These are phyloP conservation scores for Watsonalla binaria DNA, from an alignment of 2,888 invertebrate species.

Conservation along the genomic window DNA sequence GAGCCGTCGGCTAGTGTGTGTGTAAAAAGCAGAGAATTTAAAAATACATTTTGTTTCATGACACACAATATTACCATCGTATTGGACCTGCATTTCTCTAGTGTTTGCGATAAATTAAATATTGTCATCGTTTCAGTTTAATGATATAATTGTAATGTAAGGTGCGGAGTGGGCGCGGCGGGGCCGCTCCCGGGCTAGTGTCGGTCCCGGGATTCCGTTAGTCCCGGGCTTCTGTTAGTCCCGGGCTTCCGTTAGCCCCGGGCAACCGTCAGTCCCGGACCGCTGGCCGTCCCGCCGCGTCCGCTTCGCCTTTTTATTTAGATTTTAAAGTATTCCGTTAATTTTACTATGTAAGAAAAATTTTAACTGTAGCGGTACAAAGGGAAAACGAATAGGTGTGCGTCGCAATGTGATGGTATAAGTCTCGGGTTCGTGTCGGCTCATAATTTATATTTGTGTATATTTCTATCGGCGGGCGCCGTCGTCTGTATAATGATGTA, in stretches of 20 bases:
- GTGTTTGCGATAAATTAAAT: conserved; percentile 79
- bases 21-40: conserved; percentile 80
- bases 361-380: conserved; percentile 71
- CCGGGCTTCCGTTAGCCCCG: background rate
- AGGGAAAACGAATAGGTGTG: conserved; percentile 67
- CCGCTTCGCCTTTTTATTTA: conserved; percentile 62
- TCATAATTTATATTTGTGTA: conserved; percentile 60
- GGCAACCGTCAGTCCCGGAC: background rate
- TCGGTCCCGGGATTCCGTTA: conserved; percentile 3
- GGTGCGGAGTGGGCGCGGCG: conserved; percentile 27
- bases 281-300: conserved; percentile 8
- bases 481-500: conserved; percentile 17
- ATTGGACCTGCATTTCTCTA: conserved; percentile 81
- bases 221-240: conserved; percentile 3
- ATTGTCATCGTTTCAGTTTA: conserved; percentile 76
- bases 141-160: conserved; percentile 49
- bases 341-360: conserved; percentile 74
- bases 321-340: conserved; percentile 78
- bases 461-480: conserved; percentile 27
- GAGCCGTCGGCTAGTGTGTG: conserved; percentile 86
- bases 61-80: conserved; percentile 80
- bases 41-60: conserved; percentile 81
- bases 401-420: conserved; percentile 67
- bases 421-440: conserved; percentile 53
- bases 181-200: conserved; percentile 4